Evolutionary conservation across 2,113 vertebrate species (phyloP).

Genomic region (Myocastor coypus): DNA sequence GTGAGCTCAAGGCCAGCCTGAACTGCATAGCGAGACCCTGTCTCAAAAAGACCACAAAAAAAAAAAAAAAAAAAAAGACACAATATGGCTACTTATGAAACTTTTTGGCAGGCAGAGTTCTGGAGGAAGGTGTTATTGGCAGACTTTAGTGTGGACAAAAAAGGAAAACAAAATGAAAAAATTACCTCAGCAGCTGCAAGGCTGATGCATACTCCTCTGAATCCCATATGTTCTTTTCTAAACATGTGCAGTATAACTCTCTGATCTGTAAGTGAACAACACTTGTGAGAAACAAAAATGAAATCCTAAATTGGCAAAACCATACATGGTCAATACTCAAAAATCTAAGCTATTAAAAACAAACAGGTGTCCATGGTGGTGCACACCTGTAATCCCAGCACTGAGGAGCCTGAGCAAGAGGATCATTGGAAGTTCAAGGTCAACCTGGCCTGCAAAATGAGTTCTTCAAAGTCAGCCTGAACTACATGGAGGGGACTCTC

Average conservation of each 20-base stretch:
- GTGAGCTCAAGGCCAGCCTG: too few species aligned
- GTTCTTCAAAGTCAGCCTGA: background rate
- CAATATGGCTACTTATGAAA: conserved; percentile 47
- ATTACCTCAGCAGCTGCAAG: conserved; percentile 94
- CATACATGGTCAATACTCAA: background rate
- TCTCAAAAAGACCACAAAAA: too few species aligned
- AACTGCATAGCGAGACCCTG: too few species aligned
- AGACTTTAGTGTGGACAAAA: conserved; percentile 21
- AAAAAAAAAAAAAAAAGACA: too few species aligned
- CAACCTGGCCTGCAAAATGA: background rate
- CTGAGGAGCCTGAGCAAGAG: background rate
- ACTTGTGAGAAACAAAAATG: conserved; percentile 74
- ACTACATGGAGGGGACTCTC: background rate
- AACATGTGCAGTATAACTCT: conserved; percentile 94
- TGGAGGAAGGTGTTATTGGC: conserved; percentile 66
- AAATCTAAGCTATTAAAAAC: conserved; percentile 57
- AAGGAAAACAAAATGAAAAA: conserved; percentile 43
- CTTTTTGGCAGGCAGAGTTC: conserved; percentile 59
- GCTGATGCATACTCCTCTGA: conserved; percentile 93
- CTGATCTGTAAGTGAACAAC: conserved; percentile 90
- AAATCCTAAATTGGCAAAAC: conserved; percentile 51
- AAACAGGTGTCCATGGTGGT: background rate
- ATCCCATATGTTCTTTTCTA: conserved; percentile 95
- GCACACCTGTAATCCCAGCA: background rate
- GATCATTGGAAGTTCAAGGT: background rate